Evolutionary conservation across 2,113 vertebrate genomes (phyloP).

Genomic region (Corapipo altera): DNA sequence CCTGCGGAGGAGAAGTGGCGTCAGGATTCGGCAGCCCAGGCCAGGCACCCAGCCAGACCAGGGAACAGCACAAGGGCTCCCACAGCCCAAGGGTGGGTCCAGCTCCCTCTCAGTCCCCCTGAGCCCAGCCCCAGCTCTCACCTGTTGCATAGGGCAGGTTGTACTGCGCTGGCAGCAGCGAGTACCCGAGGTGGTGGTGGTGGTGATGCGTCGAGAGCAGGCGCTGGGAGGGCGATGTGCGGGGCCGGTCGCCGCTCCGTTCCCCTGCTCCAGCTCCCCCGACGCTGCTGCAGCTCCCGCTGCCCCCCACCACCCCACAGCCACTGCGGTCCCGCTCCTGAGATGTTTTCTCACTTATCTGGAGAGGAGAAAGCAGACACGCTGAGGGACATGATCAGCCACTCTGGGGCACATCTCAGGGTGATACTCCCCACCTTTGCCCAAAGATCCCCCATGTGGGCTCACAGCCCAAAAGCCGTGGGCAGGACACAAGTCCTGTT

Average conservation of each 20-base stretch:
- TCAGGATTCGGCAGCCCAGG: not conserved
- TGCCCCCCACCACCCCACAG: conserved; percentile 80
- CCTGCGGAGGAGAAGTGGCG: conserved; percentile 64
- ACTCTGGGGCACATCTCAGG: rapidly evolving
- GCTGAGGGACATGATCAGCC: not conserved
- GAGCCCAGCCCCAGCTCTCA: conserved; percentile 41
- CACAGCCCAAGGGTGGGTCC: rapidly evolving
- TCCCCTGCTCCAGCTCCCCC: conserved; percentile 73
- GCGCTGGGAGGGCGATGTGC: conserved; percentile 95
- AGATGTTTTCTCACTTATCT: conserved; percentile 82
- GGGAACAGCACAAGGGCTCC: rapidly evolving
- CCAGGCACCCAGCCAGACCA: rapidly evolving
- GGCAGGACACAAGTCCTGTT: not conserved
- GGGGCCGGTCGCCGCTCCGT: conserved; percentile 86
- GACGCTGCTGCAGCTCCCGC: conserved; percentile 75
- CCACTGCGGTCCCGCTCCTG: conserved; percentile 87
- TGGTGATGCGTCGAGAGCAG: conserved; percentile 96
- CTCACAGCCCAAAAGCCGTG: not conserved
- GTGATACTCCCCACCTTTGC: not conserved
- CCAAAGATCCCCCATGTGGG: not conserved
- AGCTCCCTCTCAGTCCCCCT: rapidly evolving
- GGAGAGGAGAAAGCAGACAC: conserved; percentile 25
- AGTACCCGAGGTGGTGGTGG: conserved; percentile 95
- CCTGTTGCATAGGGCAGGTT: conserved; percentile 96
- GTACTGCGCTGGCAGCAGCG: conserved; percentile 92